Evolutionary conservation across 2,888 invertebrate genomes (phyloP).

Genomic region (Torymus aiolomorphi): DNA sequence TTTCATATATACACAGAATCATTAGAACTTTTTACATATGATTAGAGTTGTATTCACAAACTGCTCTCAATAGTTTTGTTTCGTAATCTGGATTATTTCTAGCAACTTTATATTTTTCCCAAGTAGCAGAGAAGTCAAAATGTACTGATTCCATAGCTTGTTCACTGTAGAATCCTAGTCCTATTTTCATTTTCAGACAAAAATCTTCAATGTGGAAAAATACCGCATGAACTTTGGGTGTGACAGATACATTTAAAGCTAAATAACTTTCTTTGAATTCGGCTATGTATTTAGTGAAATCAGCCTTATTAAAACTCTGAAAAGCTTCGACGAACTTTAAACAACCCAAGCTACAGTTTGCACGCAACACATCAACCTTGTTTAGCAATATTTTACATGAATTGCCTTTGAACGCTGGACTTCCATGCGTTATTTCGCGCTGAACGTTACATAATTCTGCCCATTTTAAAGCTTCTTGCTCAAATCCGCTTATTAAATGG

Average conservation of each 20-base stretch:
- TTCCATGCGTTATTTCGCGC: constrained; percentile 16
- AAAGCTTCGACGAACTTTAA: too few relatives aligned
- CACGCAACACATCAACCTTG: constrained; percentile 14
- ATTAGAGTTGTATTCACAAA: constrained; percentile 21
- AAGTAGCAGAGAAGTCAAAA: constrained; percentile 16
- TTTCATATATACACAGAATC: too few relatives aligned
- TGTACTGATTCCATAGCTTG: constrained; percentile 26
- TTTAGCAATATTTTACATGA: too few relatives aligned
- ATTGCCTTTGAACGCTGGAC: constrained; percentile 29
- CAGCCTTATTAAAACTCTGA: too few relatives aligned
- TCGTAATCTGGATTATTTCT: constrained; percentile 17
- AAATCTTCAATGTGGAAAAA: constrained; percentile 32
- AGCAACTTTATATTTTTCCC: constrained; percentile 28
- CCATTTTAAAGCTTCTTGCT: constrained; percentile 7
- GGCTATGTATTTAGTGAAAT: too few relatives aligned
- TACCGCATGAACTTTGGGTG: constrained; percentile 36
- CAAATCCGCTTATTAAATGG: too few relatives aligned
- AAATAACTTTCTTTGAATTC: constrained; percentile 23
- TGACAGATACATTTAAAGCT: constrained; percentile 15
- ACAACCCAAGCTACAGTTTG: too few relatives aligned
- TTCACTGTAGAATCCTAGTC: too few relatives aligned
- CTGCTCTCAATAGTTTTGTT: neutral
- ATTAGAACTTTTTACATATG: neutral
- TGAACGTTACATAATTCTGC: constrained; percentile 21
- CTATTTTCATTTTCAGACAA: constrained; percentile 5